Percentiles rank a stretch among this genome's conserved stretches.
Evolutionary conservation across 92 coral and sea anemone species (phyloP).

Genomic region (Phenganax subtilis): DNA sequence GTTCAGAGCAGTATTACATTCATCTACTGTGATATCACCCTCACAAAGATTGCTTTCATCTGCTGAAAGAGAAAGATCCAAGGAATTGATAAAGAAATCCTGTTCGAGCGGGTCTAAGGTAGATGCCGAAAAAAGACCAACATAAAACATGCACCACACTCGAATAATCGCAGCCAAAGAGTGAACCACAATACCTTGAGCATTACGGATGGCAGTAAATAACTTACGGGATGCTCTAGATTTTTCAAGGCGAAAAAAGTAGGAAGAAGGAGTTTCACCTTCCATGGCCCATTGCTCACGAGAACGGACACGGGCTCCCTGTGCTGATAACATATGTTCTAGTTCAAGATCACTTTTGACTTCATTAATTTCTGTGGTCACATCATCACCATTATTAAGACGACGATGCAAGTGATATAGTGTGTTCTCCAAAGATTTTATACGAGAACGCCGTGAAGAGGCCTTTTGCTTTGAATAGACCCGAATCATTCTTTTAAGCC

Average conservation of each 20-base stretch:
- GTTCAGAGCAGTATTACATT: background rate
- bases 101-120: background rate
- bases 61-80: background rate
- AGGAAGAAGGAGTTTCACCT: constrained; percentile 27
- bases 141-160: background rate
- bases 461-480: background rate
- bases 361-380: background rate
- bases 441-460: background rate
- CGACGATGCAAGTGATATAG: background rate
- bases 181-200: background rate
- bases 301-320: constrained; percentile 31
- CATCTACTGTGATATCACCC: background rate
- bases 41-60: background rate
- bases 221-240: background rate
- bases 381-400: background rate
- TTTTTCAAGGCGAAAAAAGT: constrained; percentile 10
- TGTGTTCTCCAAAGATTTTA: background rate
- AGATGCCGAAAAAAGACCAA: background rate
- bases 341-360: background rate
- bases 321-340: background rate
- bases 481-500: background rate
- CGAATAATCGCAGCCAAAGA: background rate
- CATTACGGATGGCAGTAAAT: background rate
- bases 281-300: constrained; percentile 39
- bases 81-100: background rate